A percentile compares a stretch with the other conserved stretches of the same genome.
Conservation (phyloP, 2,797 vertebrate genomes). For the Fistularia tabacaria region DNA sequence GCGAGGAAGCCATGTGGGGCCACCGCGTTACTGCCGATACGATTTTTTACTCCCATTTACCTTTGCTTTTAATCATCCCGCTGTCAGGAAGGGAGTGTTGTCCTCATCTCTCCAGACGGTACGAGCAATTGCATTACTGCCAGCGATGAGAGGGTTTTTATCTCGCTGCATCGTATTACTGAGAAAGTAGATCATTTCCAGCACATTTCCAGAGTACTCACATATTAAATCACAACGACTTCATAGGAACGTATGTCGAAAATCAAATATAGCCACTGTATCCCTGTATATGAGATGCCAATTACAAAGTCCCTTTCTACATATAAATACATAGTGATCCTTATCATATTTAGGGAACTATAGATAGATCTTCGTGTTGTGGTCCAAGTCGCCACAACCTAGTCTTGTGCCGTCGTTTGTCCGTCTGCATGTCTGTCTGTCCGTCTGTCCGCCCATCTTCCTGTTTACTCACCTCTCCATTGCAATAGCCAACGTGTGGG, state of each 20-base stretch:
- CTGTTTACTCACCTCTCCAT: constrained; percentile 60
- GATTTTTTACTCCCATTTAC: constrained; percentile 6
- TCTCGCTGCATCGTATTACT: constrained; percentile 58
- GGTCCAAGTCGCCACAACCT: constrained; percentile 49
- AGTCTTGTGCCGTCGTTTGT: constrained; percentile 66
- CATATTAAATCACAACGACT: constrained; percentile 51
- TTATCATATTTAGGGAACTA: constrained; percentile 69
- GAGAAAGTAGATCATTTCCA: constrained; percentile 51
- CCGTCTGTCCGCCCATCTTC: constrained; percentile 54
- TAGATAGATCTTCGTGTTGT: constrained; percentile 69
- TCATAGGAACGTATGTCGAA: constrained; percentile 66
- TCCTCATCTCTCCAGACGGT: constrained; percentile 42
- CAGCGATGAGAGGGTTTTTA: constrained; percentile 45
- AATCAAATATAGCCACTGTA: constrained; percentile 72
- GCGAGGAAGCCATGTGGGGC: constrained; percentile 54
- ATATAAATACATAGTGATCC: constrained; percentile 69
- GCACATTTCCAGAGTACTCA: constrained; percentile 47
- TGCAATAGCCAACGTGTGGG: constrained; percentile 58
- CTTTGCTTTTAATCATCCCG: constrained; percentile 31
- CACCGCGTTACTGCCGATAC: constrained; percentile 43
- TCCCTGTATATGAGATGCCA: constrained; percentile 69
- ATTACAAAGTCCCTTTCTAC: constrained; percentile 62
- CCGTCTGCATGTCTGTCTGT: constrained; percentile 37
- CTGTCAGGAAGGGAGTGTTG: constrained; percentile 36
- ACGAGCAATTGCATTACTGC: constrained; percentile 37